A percentile compares a stretch with the other conserved stretches of the same genome.
Conservation (phyloP, 35 echinoderm and acorn worm species). For the Ophioderma brevispina region DNA sequence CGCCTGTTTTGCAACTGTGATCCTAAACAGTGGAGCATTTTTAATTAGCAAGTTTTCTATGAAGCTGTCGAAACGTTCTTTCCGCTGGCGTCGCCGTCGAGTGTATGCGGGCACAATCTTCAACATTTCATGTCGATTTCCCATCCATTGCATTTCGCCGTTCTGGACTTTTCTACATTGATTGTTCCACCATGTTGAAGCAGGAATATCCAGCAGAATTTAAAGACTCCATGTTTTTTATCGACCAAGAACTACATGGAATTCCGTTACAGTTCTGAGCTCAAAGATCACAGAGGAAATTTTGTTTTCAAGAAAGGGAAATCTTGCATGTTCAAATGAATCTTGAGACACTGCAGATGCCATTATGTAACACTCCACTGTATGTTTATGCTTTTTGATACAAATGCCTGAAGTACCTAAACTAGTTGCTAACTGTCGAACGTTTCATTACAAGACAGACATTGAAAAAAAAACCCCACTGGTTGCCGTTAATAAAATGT, state of each 20-base stretch:
- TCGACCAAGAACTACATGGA: constrained; percentile 2
- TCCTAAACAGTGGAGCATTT: no score
- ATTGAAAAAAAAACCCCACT: constrained; percentile 44
- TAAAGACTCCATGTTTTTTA: constrained; percentile 40
- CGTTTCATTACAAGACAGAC: constrained; percentile 53
- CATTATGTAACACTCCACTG: constrained; percentile 68
- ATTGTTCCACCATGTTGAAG: constrained; percentile 60
- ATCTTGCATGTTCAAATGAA: constrained; percentile 71
- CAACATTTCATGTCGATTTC: constrained; percentile 38
- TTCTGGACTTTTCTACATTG: constrained; percentile 76
- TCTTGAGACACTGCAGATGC: constrained; percentile 37
- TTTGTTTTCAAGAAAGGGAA: constrained; percentile 77
- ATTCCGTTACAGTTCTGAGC: constrained; percentile 70
- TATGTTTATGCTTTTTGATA: constrained; percentile 78
- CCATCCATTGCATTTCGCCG: constrained; percentile 79
- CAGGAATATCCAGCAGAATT: constrained; percentile 11
- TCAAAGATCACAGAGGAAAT: constrained; percentile 71
- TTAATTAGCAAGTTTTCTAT: constrained; percentile 31
- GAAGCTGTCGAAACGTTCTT: constrained; percentile 60
- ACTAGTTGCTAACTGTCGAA: constrained; percentile 69
- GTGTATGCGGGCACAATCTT: constrained; percentile 33
- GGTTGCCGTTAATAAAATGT: constrained; percentile 38
- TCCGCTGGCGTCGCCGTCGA: constrained; percentile 72
- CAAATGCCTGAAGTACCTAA: constrained; percentile 66
- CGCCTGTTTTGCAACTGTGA: no score